These are phyloP conservation scores for Trilocha varians DNA, from an alignment of 2,888 invertebrate genomes.

Conservation along the genomic window DNA sequence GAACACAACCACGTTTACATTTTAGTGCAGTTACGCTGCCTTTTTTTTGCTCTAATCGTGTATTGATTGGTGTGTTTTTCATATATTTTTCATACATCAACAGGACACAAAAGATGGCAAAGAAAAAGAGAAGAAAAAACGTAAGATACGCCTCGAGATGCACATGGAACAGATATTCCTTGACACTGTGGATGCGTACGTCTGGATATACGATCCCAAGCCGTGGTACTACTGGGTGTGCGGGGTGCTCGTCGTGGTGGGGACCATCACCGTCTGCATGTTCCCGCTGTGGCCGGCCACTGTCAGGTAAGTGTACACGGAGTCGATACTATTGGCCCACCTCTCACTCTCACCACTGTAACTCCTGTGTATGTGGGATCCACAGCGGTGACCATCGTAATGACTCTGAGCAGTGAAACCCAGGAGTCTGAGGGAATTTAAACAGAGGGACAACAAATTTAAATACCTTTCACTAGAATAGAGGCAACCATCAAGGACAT, in stretches of 20 bases:
- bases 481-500: too few species aligned
- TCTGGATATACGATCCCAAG: slow-evolving; percentile 98
- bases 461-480: too few species aligned
- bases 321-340: too few species aligned
- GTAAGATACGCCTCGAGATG: slow-evolving; percentile 97
- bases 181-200: slow-evolving; percentile 94
- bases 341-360: too few species aligned
- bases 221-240: slow-evolving; percentile 95
- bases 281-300: slow-evolving; percentile 99
- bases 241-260: slow-evolving; percentile 90
- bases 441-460: too few species aligned
- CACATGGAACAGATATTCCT: slow-evolving; percentile 95
- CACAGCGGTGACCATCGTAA: too few species aligned
- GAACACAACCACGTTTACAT: too few species aligned
- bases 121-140: slow-evolving; percentile 79
- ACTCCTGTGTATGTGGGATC: too few species aligned
- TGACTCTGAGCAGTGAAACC: too few species aligned
- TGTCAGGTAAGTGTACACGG: slow-evolving; percentile 81
- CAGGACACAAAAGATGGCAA: slow-evolving; percentile 50
- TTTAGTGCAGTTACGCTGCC: too few species aligned
- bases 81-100: not conserved
- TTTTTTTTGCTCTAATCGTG: too few species aligned
- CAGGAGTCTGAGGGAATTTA: too few species aligned
- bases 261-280: slow-evolving; percentile 95
- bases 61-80: not conserved